A percentile compares a stretch with the other conserved stretches of the same genome.
Evolutionary conservation across 2,797 vertebrate species (phyloP).

Genomic region (Rhinophrynus dorsalis): DNA sequence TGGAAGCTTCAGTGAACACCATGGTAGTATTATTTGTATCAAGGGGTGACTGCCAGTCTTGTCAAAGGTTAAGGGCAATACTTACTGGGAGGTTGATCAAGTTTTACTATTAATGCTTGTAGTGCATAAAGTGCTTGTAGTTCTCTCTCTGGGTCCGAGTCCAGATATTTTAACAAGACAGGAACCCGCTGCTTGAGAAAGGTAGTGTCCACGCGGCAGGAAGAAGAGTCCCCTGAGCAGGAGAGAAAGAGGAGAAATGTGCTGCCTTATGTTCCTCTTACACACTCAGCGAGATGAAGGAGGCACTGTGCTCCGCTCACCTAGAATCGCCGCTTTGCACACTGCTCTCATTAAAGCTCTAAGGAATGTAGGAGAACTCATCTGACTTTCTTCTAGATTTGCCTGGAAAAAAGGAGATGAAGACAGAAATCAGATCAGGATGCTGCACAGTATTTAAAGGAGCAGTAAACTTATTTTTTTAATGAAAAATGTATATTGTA

Average conservation of each 20-base stretch:
- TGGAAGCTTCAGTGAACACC: too few species aligned
- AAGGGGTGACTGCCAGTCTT: too few species aligned
- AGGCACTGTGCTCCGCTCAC: constrained; percentile 64
- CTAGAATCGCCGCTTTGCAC: constrained; percentile 96
- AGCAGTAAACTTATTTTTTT: too few species aligned
- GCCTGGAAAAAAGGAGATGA: constrained; percentile 69
- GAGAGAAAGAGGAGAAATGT: constrained; percentile 16
- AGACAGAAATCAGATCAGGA: too few species aligned
- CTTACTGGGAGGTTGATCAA: constrained; percentile 98
- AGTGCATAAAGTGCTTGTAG: constrained; percentile 99
- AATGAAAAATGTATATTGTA: too few species aligned
- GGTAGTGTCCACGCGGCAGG: constrained; percentile 90
- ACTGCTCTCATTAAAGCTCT: constrained; percentile 98
- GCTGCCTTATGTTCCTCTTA: not conserved
- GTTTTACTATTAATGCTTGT: constrained; percentile 93
- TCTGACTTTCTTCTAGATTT: constrained; percentile 92
- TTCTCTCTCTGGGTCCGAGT: constrained; percentile 97
- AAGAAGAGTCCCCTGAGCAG: constrained; percentile 81
- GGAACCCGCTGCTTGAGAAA: constrained; percentile 94
- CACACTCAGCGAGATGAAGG: not conserved
- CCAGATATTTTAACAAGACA: constrained; percentile 97
- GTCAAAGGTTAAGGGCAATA: too few species aligned
- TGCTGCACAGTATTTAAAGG: too few species aligned
- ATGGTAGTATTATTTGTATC: too few species aligned
- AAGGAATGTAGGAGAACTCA: constrained; percentile 94